Percentiles rank a stretch among this genome's conserved stretches.
These are phyloP conservation scores for Bettongia penicillata DNA, from an alignment of 2,113 vertebrate species.

Conservation along the genomic window DNA sequence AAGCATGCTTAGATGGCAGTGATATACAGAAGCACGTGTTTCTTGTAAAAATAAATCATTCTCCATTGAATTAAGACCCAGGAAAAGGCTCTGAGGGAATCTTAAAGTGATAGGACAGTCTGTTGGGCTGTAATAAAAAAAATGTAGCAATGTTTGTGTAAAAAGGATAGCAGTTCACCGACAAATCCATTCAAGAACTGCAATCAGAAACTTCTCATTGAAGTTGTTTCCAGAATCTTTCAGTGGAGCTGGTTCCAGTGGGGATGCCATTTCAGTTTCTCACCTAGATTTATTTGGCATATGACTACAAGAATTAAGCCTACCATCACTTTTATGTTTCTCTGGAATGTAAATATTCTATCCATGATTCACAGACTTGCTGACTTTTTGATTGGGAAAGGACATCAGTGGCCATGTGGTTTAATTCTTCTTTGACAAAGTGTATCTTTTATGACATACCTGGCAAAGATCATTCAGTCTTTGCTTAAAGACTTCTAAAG, in stretches of 20 bases:
- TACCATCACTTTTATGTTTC: not conserved
- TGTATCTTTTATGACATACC: not conserved
- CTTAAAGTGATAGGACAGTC: conserved; percentile 67
- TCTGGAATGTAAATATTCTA: not conserved
- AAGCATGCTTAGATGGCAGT: conserved; percentile 49
- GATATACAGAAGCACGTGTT: conserved; percentile 70
- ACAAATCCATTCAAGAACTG: conserved; percentile 56
- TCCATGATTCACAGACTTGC: not conserved
- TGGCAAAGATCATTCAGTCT: not conserved
- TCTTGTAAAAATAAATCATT: conserved; percentile 65
- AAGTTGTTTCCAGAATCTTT: conserved; percentile 53
- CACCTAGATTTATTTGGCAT: not conserved
- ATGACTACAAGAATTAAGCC: not conserved
- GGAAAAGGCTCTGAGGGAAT: conserved; percentile 57
- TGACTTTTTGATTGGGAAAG: not conserved
- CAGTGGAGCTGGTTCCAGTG: conserved; percentile 32
- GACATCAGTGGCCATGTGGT: not conserved
- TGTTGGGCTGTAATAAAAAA: conserved; percentile 65
- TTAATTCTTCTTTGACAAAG: not conserved
- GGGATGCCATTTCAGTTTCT: conserved; percentile 29
- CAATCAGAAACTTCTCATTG: conserved; percentile 43
- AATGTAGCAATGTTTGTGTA: conserved; percentile 51
- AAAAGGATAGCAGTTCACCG: conserved; percentile 55
- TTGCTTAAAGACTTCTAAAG: not conserved
- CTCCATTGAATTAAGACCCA: conserved; percentile 73